These are phyloP conservation scores for Caenorhabditis remanei DNA, from an alignment of 1,140 invertebrate species.

Conservation along the genomic window DNA sequence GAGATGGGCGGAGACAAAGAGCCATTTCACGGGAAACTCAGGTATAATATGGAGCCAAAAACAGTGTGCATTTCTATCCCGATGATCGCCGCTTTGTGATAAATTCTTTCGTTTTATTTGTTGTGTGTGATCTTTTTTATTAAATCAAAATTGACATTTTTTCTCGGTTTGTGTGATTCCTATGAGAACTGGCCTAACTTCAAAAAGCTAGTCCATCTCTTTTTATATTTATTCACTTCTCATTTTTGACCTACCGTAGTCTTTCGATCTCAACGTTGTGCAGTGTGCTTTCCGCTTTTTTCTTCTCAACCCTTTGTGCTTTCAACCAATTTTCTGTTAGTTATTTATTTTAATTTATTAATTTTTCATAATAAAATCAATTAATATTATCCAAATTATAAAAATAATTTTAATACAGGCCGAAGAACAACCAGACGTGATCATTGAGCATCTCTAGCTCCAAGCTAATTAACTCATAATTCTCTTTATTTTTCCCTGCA, in stretches of 20 bases:
- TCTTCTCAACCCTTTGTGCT: background rate
- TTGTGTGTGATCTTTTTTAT: background rate
- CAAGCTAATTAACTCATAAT: too few relatives aligned
- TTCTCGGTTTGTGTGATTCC: too few relatives aligned
- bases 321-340: background rate
- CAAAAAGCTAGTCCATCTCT: background rate
- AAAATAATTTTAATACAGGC: slow-evolving; percentile 1
- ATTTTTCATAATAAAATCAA: background rate
- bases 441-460: background rate
- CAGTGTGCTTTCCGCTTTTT: slow-evolving; percentile 5
- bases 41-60: background rate
- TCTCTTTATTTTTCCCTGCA: background rate
- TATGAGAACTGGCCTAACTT: background rate
- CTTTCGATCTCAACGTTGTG: background rate
- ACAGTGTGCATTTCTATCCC: background rate
- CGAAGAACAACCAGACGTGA: slow-evolving; percentile 11
- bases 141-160: background rate
- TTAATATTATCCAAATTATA: background rate
- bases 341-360: too few relatives aligned
- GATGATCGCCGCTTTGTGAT: background rate
- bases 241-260: background rate
- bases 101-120: background rate
- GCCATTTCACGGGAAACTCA: slow-evolving; percentile 22
- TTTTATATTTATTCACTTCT: background rate
- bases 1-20: slow-evolving; percentile 12